Evolutionary conservation across 2,888 invertebrate genomes (phyloP).

Genomic region (Onchidella celtica): DNA sequence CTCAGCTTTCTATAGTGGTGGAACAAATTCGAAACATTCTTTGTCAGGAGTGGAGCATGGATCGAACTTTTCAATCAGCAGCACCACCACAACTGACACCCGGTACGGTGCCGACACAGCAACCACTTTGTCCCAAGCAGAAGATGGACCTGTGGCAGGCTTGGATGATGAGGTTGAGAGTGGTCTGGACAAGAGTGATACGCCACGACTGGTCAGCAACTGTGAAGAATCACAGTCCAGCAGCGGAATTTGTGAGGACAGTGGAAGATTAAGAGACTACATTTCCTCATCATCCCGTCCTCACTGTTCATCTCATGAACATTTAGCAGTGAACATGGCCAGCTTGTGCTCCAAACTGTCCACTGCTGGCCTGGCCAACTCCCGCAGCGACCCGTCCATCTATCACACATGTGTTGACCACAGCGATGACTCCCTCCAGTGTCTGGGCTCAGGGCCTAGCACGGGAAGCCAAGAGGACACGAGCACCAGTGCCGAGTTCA

Average conservation of each 20-base stretch:
- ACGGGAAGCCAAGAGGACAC: slow-evolving; percentile 63
- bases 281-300: slow-evolving; percentile 1
- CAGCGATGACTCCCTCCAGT: slow-evolving; percentile 51
- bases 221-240: slow-evolving; percentile 36
- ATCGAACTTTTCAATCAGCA: slow-evolving; percentile 45
- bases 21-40: slow-evolving; percentile 48
- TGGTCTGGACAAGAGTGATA: slow-evolving; percentile 28
- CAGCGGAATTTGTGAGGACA: slow-evolving; percentile 26
- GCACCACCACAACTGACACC: slow-evolving; percentile 31
- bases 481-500: slow-evolving; percentile 70
- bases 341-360: slow-evolving; percentile 60
- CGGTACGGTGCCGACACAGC: background rate
- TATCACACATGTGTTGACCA: slow-evolving; percentile 61
- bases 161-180: slow-evolving; percentile 1
- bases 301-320: slow-evolving; percentile 43
- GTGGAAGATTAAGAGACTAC: slow-evolving; percentile 1
- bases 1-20: slow-evolving; percentile 48
- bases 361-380: slow-evolving; percentile 55
- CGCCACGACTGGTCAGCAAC: slow-evolving; percentile 22
- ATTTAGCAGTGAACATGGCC: slow-evolving; percentile 44
- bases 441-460: slow-evolving; percentile 56
- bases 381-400: slow-evolving; percentile 69
- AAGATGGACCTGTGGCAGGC: background rate
- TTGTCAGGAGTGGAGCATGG: slow-evolving; percentile 42
- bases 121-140: slow-evolving; percentile 11